These are phyloP conservation scores for Semotilus atromaculatus DNA, from an alignment of 2,797 vertebrate genomes.

Conservation along the genomic window DNA sequence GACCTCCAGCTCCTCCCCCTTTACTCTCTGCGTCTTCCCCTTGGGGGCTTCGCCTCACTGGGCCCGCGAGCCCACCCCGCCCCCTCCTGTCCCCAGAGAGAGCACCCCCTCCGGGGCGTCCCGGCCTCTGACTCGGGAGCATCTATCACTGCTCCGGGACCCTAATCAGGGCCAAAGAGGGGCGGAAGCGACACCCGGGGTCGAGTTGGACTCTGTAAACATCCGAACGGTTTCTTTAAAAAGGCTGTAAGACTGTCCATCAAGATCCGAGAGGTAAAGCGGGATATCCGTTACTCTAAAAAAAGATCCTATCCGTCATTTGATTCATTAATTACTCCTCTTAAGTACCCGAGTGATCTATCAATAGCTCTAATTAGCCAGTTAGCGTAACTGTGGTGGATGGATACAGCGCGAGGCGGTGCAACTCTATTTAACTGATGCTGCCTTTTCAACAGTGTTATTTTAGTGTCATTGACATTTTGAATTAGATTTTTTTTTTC, in stretches of 20 bases:
- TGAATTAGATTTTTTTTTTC: not conserved
- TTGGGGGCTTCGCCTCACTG: slow-evolving; percentile 80
- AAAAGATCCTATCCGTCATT: slow-evolving; percentile 52
- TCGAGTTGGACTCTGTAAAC: slow-evolving; percentile 82
- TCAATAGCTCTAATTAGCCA: slow-evolving; percentile 31
- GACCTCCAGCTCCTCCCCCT: slow-evolving; percentile 87
- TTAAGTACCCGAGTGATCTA: slow-evolving; percentile 21
- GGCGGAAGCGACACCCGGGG: slow-evolving; percentile 75
- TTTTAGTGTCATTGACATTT: not conserved
- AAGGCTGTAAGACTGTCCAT: slow-evolving; percentile 75
- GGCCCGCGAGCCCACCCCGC: slow-evolving; percentile 50
- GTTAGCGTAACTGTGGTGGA: slow-evolving; percentile 17
- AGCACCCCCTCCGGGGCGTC: slow-evolving; percentile 69
- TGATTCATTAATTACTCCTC: slow-evolving; percentile 16
- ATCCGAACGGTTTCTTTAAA: slow-evolving; percentile 73
- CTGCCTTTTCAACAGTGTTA: not conserved
- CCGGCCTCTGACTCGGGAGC: slow-evolving; percentile 78
- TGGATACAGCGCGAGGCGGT: not conserved
- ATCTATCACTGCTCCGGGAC: slow-evolving; percentile 82
- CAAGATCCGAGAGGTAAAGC: slow-evolving; percentile 71
- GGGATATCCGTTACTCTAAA: slow-evolving; percentile 51
- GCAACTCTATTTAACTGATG: not conserved
- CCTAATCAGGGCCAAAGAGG: slow-evolving; percentile 79
- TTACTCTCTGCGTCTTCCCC: slow-evolving; percentile 76
- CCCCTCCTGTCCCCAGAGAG: slow-evolving; percentile 73